Evolutionary conservation across 2,797 vertebrate genomes (phyloP).

Genomic region (Oryzias dopingdopingensis): DNA sequence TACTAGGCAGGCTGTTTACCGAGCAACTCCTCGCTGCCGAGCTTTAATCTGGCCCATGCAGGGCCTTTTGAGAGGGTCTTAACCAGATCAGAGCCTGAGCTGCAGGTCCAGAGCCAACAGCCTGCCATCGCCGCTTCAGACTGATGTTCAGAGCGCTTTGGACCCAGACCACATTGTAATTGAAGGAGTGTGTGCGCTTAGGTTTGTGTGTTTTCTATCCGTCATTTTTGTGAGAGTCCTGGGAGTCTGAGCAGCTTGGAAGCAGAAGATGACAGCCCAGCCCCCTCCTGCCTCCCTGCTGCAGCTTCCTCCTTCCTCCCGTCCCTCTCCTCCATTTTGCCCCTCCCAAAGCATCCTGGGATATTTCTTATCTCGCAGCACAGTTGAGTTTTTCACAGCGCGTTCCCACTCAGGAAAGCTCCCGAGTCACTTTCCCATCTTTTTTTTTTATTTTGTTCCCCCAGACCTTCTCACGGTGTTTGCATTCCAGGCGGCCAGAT

Average conservation of each 20-base stretch:
- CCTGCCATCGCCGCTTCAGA: slow-evolving; percentile 47
- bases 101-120: slow-evolving; percentile 47
- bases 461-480: slow-evolving; percentile 50
- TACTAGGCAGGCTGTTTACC: slow-evolving; percentile 65
- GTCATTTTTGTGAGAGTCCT: slow-evolving; percentile 6
- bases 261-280: slow-evolving; percentile 37
- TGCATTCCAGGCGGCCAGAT: slow-evolving; percentile 65
- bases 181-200: slow-evolving; percentile 2
- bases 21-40: slow-evolving; percentile 44
- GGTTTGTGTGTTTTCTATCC: slow-evolving; percentile 8
- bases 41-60: slow-evolving; percentile 62
- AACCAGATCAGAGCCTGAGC: slow-evolving; percentile 68
- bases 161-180: slow-evolving; percentile 25
- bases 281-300: slow-evolving; percentile 13
- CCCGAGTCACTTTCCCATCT: slow-evolving; percentile 36
- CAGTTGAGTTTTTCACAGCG: slow-evolving; percentile 63
- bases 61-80: slow-evolving; percentile 59
- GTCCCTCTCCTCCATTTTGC: slow-evolving; percentile 18
- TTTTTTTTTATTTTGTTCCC: slow-evolving; percentile 21
- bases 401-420: slow-evolving; percentile 58
- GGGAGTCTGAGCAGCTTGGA: slow-evolving; percentile 32
- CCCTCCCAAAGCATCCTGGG: slow-evolving; percentile 64
- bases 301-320: slow-evolving; percentile 25
- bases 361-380: slow-evolving; percentile 66
- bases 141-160: slow-evolving; percentile 35